Percentiles rank a stretch among this genome's conserved stretches.
Conservation (phyloP, 2,888 invertebrate species). For the Philereme transversata region DNA sequence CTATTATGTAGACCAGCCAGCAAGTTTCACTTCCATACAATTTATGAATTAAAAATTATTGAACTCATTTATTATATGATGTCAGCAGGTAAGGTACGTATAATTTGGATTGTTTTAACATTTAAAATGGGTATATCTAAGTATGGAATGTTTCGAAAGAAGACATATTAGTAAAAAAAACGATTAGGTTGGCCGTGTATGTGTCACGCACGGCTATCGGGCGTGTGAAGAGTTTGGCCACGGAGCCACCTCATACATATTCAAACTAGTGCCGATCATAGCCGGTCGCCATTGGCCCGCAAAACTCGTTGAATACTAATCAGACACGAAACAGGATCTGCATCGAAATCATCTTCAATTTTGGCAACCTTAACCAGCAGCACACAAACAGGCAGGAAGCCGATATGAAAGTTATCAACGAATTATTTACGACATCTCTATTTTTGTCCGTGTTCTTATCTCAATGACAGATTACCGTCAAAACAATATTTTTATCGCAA, state of each 20-base stretch:
- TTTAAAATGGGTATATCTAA: slow-evolving; percentile 41
- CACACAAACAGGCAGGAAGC: slow-evolving; percentile 49
- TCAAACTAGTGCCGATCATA: slow-evolving; percentile 64
- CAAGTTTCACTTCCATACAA: slow-evolving; percentile 42
- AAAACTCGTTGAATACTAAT: slow-evolving; percentile 74
- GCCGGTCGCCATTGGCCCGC: slow-evolving; percentile 69
- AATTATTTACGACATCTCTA: slow-evolving; percentile 31
- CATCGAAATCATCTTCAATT: slow-evolving; percentile 70
- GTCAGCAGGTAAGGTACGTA: slow-evolving; percentile 38
- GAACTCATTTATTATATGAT: slow-evolving; percentile 42
- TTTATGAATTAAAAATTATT: slow-evolving; percentile 47
- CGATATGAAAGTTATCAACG: slow-evolving; percentile 33
- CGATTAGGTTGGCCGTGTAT: slow-evolving; percentile 55
- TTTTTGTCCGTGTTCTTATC: slow-evolving; percentile 46
- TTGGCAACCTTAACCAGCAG: slow-evolving; percentile 59
- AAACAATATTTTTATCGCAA: slow-evolving; percentile 47
- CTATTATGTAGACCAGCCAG: slow-evolving; percentile 37
- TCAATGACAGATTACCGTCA: slow-evolving; percentile 44
- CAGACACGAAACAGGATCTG: slow-evolving; percentile 65
- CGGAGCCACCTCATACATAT: slow-evolving; percentile 70
- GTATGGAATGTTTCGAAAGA: slow-evolving; percentile 32
- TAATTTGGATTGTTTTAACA: slow-evolving; percentile 37
- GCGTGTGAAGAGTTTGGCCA: slow-evolving; percentile 61
- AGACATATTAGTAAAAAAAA: slow-evolving; percentile 46
- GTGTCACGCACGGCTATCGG: slow-evolving; percentile 78